phyloP scores from a whole-genome alignment of 2,113 vertebrate genomes.

The Sylvilagus bachmani region DNA sequence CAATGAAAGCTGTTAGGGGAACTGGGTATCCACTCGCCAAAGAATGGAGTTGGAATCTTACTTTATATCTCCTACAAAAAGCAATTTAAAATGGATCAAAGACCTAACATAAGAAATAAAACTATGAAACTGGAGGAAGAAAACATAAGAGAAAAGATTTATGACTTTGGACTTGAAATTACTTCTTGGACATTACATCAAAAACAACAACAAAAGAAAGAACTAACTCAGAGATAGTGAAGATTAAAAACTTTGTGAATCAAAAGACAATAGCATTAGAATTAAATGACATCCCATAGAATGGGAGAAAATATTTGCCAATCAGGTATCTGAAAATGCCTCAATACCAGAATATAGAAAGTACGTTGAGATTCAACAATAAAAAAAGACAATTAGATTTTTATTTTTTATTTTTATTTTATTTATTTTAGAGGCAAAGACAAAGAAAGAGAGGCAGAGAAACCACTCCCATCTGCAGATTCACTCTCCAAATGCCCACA shows the following conservation, averaged over 20 bases:
- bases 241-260: not conserved
- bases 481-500: too few species aligned
- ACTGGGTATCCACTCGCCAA: not conserved
- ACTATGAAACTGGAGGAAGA: not conserved
- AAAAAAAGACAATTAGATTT: not conserved
- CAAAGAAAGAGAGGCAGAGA: not conserved
- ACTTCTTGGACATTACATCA: not conserved
- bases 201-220: not conserved
- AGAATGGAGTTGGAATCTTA: not conserved
- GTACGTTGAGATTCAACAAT: not conserved
- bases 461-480: not conserved
- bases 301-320: not conserved
- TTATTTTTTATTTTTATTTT: too few species aligned
- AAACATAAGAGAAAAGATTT: not conserved
- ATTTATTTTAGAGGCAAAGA: too few species aligned
- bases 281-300: not conserved
- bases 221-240: not conserved
- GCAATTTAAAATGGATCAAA: not conserved
- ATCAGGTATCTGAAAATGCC: not conserved
- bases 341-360: not conserved
- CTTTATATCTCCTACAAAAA: not conserved
- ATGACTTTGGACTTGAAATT: not conserved
- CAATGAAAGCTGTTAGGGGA: not conserved
- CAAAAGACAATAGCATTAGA: not conserved
- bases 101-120: not conserved